Conservation (phyloP, 2,888 invertebrate species). For the Parnassius smintheus region DNA sequence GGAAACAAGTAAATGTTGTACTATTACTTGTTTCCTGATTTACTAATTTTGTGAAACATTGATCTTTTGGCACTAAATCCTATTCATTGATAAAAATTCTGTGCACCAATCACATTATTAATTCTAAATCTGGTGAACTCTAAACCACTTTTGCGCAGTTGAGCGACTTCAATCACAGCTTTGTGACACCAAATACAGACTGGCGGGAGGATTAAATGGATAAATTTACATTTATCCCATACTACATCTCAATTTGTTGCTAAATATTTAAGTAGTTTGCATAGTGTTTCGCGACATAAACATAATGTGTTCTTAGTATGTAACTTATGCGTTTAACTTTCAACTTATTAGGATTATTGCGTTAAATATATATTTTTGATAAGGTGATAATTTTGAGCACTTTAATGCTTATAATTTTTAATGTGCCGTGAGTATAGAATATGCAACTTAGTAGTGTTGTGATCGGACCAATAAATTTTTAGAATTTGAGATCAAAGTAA, state of each 20-base stretch:
- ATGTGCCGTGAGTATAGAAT: too few relatives aligned
- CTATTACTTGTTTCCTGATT: too few relatives aligned
- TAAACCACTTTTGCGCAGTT: conserved; percentile 60
- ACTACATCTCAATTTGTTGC: conserved; percentile 75
- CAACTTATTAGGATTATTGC: too few relatives aligned
- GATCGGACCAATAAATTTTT: too few relatives aligned
- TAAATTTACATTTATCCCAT: conserved; percentile 75
- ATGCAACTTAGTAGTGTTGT: too few relatives aligned
- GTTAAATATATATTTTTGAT: too few relatives aligned
- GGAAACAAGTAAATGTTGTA: too few relatives aligned
- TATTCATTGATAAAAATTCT: conserved; percentile 8
- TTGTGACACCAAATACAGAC: conserved; percentile 73
- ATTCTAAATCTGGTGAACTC: conserved; percentile 39
- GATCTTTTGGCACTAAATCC: not conserved
- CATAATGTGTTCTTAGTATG: too few relatives aligned
- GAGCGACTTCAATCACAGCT: conserved; percentile 74
- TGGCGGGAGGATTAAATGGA: conserved; percentile 75
- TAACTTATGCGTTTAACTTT: too few relatives aligned
- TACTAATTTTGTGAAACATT: not conserved
- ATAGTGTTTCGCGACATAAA: not conserved
- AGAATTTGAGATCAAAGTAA: too few relatives aligned
- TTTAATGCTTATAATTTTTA: too few relatives aligned
- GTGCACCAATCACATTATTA: conserved; percentile 6
- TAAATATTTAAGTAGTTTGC: conserved; percentile 52
- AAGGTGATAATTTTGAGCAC: too few relatives aligned